Evolutionary conservation across 2,797 vertebrate species (phyloP), one percentile per base, ranked within the genome.

Genomic region (Poeciliopsis turneri): DNA sequence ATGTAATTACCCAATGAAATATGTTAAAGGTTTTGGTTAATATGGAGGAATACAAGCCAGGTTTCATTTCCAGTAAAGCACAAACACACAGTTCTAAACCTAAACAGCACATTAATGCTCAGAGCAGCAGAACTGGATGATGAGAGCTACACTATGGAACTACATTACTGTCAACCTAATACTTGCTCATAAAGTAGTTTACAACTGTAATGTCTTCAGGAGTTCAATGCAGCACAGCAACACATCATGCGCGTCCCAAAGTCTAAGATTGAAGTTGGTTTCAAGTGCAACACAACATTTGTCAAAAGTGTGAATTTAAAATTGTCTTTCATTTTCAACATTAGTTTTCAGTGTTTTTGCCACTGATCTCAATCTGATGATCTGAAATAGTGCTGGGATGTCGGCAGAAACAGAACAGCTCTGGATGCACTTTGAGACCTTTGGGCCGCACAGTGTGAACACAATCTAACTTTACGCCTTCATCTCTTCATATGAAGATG

Each of bases 401-500:
- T 39, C 11, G 2, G 39, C 23, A 20, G 39, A 7, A 68, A 11
- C 28, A 12, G 1, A 45, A 15, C 1, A 70, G n/a, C 46, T 61
- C 6, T 46, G 12, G 30, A 36, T 15, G 5, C 15, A 25, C 41
- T n/a, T 45, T 53, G 47, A 68, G 51, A 79, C 72, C 1, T 64
- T 4, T 0, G 70, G 36, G 66, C 68, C 25, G 10, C 46, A 66
- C 46, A 39, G 55, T 68, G 46, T 39, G n/a, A 23, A 47, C 7
- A 46, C 51, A 39, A 7, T n/a, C 4, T 43, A 30, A 41, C 10
- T 41, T 68, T 64, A 66, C 4, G 11, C 12, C 0, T 75, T 72
- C 33, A 8, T 87, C 80, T 84, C 82, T 75, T 77, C 71, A 81
- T 41, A 80, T 46, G 53, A 82, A 76, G 72, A 43, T 85, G 55